phyloP scores from a whole-genome alignment of 2,797 vertebrate species.

The Aphelocoma californica region DNA sequence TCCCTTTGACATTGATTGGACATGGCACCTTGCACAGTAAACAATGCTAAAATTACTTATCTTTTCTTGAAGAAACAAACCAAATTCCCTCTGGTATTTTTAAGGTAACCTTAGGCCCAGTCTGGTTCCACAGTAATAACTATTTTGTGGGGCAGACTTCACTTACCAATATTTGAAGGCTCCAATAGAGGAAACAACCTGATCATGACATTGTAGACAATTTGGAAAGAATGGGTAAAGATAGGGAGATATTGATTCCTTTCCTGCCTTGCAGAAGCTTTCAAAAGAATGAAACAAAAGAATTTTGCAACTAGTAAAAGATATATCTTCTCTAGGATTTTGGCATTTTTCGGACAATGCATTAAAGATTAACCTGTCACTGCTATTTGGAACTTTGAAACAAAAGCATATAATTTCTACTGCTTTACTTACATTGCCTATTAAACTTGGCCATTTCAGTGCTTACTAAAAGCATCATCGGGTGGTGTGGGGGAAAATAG shows the following conservation, averaged over 20 bases:
- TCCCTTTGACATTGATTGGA: conserved; percentile 54
- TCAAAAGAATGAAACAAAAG: neutral
- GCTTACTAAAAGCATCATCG: neutral
- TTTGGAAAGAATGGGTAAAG: neutral
- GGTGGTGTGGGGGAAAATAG: neutral
- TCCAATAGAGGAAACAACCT: neutral
- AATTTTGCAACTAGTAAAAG: neutral
- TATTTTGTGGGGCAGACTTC: neutral
- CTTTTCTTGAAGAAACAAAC: conserved; percentile 47
- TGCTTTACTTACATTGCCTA: neutral
- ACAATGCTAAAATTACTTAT: conserved; percentile 36
- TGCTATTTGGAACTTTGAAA: neutral
- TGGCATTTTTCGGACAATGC: neutral
- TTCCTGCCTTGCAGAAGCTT: neutral
- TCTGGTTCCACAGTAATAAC: conserved; percentile 1
- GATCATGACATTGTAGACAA: neutral
- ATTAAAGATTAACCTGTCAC: neutral
- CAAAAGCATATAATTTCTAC: neutral
- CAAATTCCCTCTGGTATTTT: neutral
- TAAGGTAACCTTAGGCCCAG: neutral
- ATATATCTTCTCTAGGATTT: neutral
- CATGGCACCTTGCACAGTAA: conserved; percentile 28
- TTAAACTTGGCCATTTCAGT: neutral
- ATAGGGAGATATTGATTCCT: neutral
- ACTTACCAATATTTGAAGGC: conserved; percentile 30